Percentiles rank a stretch among this genome's conserved stretches.
Evolutionary conservation across 2,113 vertebrate genomes (phyloP).

Genomic region (Menidia beryllina): DNA sequence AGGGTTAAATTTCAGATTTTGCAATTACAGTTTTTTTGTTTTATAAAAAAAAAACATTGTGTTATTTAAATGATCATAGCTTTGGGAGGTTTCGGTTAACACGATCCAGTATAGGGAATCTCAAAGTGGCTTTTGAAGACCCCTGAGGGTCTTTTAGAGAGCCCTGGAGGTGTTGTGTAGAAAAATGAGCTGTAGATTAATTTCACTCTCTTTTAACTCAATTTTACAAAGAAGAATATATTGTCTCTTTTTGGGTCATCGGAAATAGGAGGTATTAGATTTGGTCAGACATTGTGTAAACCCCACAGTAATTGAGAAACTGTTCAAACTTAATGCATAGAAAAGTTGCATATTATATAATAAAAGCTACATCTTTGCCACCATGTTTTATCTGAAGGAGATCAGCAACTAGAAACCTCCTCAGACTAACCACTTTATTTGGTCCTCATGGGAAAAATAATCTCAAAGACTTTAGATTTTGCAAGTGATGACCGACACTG

Average conservation of each 20-base stretch:
- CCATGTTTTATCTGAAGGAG: slow-evolving; percentile 28
- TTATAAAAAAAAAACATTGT: slow-evolving; percentile 76
- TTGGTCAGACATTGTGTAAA: no score
- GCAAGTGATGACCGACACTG: slow-evolving; percentile 56
- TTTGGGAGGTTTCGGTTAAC: slow-evolving; percentile 81
- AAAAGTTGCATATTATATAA: background rate
- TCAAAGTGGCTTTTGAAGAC: slow-evolving; percentile 60
- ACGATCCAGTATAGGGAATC: slow-evolving; percentile 60
- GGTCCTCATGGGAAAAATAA: slow-evolving; percentile 57
- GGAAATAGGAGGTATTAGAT: slow-evolving; percentile 1
- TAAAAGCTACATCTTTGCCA: background rate
- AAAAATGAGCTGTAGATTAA: slow-evolving; percentile 71
- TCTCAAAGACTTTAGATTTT: slow-evolving; percentile 56
- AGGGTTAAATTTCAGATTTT: slow-evolving; percentile 83
- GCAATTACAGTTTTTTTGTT: slow-evolving; percentile 81
- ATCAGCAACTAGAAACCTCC: slow-evolving; percentile 29
- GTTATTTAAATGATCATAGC: slow-evolving; percentile 88
- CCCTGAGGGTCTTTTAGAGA: slow-evolving; percentile 40
- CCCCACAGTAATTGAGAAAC: background rate
- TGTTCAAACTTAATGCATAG: background rate
- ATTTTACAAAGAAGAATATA: slow-evolving; percentile 45
- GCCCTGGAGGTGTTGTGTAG: slow-evolving; percentile 41
- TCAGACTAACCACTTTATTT: slow-evolving; percentile 44
- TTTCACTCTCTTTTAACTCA: slow-evolving; percentile 56
- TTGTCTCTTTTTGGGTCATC: slow-evolving; percentile 62